Evolutionary conservation across 2,888 invertebrate species (phyloP).

Genomic region (Cephus pygmeus): DNA sequence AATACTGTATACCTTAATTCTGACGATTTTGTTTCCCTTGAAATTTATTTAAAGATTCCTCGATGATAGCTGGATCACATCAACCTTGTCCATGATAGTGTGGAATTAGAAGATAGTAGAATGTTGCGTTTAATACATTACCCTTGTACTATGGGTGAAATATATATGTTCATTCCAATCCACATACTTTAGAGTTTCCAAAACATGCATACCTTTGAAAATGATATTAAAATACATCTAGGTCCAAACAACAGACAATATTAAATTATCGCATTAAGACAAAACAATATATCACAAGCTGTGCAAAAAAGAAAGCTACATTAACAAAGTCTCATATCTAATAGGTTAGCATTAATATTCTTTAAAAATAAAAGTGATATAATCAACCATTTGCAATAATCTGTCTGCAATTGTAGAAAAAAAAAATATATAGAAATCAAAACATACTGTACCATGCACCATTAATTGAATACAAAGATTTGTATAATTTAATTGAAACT

Average conservation of each 20-base stretch:
- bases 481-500: not conserved
- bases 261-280: not conserved
- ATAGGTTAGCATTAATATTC: not conserved
- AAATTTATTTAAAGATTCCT: not conserved
- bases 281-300: not conserved
- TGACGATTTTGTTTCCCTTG: not conserved
- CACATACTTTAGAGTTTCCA: constrained; percentile 21
- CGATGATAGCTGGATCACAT: not conserved
- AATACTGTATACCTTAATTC: not conserved
- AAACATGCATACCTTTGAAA: constrained; percentile 29
- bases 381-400: not conserved
- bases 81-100: not conserved
- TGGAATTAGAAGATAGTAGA: not conserved
- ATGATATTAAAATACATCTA: constrained; percentile 5
- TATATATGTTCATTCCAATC: constrained; percentile 19
- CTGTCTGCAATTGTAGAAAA: not conserved
- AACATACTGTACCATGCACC: not conserved
- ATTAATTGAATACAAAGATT: not conserved
- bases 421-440: not conserved
- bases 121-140: not conserved
- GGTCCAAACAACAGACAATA: not conserved
- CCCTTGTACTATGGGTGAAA: constrained; percentile 28
- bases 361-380: not conserved
- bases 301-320: not conserved
- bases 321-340: not conserved